Conservation (phyloP, 2,888 invertebrate genomes). For the Nymphalis urticae region DNA sequence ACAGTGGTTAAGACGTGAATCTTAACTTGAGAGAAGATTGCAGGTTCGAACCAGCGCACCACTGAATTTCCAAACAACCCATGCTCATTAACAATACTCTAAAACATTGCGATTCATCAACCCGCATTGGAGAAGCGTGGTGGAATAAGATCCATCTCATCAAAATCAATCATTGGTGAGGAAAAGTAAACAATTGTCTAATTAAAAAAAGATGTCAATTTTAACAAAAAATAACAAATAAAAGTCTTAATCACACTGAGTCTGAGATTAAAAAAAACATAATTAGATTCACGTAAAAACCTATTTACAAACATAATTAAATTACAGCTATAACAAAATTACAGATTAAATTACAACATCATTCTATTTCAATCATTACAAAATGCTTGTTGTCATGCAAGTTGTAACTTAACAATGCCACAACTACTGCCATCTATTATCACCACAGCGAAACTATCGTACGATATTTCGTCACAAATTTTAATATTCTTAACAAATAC, state of each 20-base stretch:
- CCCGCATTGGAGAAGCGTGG: too few species aligned
- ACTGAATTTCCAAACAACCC: too few species aligned
- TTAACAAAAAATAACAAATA: not conserved
- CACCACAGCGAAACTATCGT: slow-evolving; percentile 35
- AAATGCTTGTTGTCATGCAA: slow-evolving; percentile 2
- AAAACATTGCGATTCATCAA: too few species aligned
- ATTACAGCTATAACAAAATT: not conserved
- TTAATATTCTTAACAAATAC: not conserved
- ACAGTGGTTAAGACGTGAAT: too few species aligned
- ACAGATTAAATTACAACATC: not conserved
- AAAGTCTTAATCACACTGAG: not conserved
- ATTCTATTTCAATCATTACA: not conserved
- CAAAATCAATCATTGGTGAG: too few species aligned
- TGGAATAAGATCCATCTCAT: too few species aligned
- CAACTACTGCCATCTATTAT: slow-evolving; percentile 55
- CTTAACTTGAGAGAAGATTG: too few species aligned
- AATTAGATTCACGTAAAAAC: not conserved
- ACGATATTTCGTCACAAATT: slow-evolving; percentile 21
- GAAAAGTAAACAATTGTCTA: too few species aligned
- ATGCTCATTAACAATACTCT: too few species aligned
- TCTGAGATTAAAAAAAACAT: not conserved
- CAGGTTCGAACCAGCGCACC: too few species aligned
- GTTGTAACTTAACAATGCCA: slow-evolving; percentile 7
- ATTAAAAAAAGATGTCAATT: not conserved
- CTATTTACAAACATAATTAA: not conserved